Percentiles rank a stretch among this genome's conserved stretches.
phyloP scores from a whole-genome alignment of 2,113 vertebrate species.

The Euleptes europaea region DNA sequence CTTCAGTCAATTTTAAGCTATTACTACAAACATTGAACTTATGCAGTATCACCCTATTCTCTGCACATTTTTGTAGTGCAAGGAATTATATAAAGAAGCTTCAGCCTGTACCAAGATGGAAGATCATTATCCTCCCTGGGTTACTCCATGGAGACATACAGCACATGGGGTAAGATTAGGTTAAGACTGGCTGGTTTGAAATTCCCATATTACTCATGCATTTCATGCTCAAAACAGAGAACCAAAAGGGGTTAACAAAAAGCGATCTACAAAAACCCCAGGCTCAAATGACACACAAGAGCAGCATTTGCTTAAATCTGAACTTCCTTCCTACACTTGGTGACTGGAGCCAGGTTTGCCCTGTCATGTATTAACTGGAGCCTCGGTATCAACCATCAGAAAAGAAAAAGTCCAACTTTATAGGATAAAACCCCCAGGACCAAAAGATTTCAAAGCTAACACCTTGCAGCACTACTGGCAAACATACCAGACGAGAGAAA shows the following conservation, averaged over 20 bases:
- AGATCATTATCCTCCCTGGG: too few relatives aligned
- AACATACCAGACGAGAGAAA: background rate
- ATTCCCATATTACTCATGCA: background rate
- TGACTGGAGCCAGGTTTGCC: background rate
- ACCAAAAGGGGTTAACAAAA: background rate
- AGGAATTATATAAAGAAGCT: background rate
- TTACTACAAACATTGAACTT: background rate
- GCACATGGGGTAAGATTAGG: background rate
- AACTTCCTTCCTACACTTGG: background rate
- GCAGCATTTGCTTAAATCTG: background rate
- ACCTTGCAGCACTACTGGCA: background rate
- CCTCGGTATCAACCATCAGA: background rate
- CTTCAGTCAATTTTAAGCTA: background rate
- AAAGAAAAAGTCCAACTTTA: background rate
- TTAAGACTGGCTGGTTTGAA: background rate
- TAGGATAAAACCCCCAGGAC: accelerated
- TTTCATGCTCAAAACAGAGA: too few relatives aligned
- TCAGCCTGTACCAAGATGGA: background rate
- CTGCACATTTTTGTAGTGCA: background rate
- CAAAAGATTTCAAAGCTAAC: background rate
- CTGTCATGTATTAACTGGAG: background rate
- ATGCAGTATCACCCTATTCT: background rate
- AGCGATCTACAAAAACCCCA: background rate
- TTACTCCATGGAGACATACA: background rate
- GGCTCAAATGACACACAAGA: background rate